Evolutionary conservation across 2,888 invertebrate species (phyloP), one percentile per base, ranked within the genome.

Genomic region (Hirtodrosophila duncani): DNA sequence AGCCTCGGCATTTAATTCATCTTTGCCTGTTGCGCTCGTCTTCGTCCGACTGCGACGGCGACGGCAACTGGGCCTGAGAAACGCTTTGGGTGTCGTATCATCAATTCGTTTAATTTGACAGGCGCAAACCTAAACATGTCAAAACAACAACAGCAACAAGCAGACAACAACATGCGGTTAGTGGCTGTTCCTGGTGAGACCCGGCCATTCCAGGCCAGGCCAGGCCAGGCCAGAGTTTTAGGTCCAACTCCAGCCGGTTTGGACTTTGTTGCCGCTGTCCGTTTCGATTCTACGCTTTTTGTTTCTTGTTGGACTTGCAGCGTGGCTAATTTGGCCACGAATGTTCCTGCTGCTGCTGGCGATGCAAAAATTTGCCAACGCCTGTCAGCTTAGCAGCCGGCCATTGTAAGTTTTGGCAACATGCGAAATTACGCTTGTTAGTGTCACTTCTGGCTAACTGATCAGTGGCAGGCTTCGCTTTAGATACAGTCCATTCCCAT

Each of bases 71-170:
- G 31, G 75, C 86, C 85, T 86, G 85, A 84, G 86, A 87, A 86
- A 84, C 87, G 84, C 85, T 83, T 85, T 87, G 86, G 86, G 86
- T 86, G 86, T 87, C 85, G 87, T 86, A 87, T 86, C 87, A 87
- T 87, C 87, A 87, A 87, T 87, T 87, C 86, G 85, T 86, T 86
- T 87, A 87, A 87, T 87, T 87, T 87, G 87, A 87, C 87, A 87
- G 84, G 86, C 87, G 85, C 86, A 86, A 84, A 86, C 86, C 86
- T 86, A 86, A 87, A 87, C 86, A 87, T 87, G 86, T 86, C 87
- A 87, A 86, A 87, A 87, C 86, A 75, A 67, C 80, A 77, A 67
- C 83, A 62, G 5, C 62, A 66, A 39, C 66, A 31, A 39, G 14
- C 36, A 24, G 27, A 30, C 27, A 36, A 64, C 49, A 42, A 51